phyloP scores from a whole-genome alignment of 2,888 invertebrate genomes.

The Odontocolon sp. region DNA sequence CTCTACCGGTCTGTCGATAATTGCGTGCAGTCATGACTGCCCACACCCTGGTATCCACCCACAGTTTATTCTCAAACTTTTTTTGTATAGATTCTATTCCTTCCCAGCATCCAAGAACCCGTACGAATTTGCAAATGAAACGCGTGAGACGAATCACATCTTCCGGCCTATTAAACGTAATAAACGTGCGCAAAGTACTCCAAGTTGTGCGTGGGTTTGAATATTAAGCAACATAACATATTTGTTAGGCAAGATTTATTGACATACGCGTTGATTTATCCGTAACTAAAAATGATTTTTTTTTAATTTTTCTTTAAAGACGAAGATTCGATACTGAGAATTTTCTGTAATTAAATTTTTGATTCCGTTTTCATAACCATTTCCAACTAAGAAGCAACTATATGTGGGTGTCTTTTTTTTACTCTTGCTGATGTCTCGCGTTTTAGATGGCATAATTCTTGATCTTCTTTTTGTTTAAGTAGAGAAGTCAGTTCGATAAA shows the following conservation, averaged over 20 bases:
- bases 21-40: slow-evolving; percentile 28
- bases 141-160: slow-evolving; percentile 44
- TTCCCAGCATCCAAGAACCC: slow-evolving; percentile 5
- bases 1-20: slow-evolving; percentile 13
- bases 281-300: slow-evolving; percentile 9
- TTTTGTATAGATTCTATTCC: neutral
- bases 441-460: neutral
- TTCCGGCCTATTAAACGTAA: slow-evolving; percentile 46
- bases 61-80: slow-evolving; percentile 10
- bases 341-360: too few relatives aligned
- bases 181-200: slow-evolving; percentile 4
- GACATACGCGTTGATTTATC: slow-evolving; percentile 36
- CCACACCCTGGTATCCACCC: slow-evolving; percentile 41
- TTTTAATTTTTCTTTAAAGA: neutral
- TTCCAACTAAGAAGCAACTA: too few relatives aligned
- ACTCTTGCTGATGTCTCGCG: neutral
- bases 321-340: too few relatives aligned
- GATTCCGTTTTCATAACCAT: too few relatives aligned
- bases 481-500: neutral
- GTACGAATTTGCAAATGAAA: slow-evolving; percentile 38
- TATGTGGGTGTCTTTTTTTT: neutral
- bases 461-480: neutral
- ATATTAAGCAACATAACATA: slow-evolving; percentile 19
- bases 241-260: slow-evolving; percentile 40
- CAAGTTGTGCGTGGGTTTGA: slow-evolving; percentile 33